Evolutionary conservation across 2,797 vertebrate species (phyloP).

Genomic region (Poecilia picta): DNA sequence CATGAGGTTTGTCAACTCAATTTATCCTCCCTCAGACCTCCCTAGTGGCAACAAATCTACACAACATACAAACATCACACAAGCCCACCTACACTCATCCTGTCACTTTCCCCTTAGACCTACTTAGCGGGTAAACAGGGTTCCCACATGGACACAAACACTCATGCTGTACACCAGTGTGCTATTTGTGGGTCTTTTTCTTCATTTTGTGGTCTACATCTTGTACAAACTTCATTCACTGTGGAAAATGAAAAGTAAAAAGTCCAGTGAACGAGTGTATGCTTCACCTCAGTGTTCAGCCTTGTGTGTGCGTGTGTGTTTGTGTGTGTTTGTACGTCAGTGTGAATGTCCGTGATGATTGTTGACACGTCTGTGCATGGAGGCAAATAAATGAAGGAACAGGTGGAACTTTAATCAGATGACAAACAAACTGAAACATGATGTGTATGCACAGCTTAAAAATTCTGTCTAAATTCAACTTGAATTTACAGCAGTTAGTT

Average conservation of each 20-base stretch:
- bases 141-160: constrained; percentile 54
- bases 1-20: constrained; percentile 51
- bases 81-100: constrained; percentile 13
- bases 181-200: constrained; percentile 55
- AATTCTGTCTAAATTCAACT: neutral
- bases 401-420: constrained; percentile 1
- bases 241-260: constrained; percentile 51
- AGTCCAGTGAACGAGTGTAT: constrained; percentile 52
- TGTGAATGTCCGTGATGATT: constrained; percentile 9
- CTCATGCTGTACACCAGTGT: constrained; percentile 65
- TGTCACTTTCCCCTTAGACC: constrained; percentile 35
- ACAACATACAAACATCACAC: constrained; percentile 36
- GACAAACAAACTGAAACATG: constrained; percentile 3
- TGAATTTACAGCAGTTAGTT: neutral
- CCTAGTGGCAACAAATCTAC: constrained; percentile 39
- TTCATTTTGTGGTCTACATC: constrained; percentile 50
- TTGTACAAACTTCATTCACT: constrained; percentile 66
- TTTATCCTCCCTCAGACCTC: constrained; percentile 47
- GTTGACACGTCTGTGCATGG: constrained; percentile 23
- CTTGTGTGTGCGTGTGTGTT: constrained; percentile 26
- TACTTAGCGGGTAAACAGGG: constrained; percentile 68
- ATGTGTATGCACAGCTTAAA: neutral
- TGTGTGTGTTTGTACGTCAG: constrained; percentile 29
- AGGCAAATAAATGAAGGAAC: constrained; percentile 19
- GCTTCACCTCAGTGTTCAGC: constrained; percentile 52